These are phyloP conservation scores for Oreochromis aureus DNA, from an alignment of 2,113 vertebrate genomes.

Conservation along the genomic window DNA sequence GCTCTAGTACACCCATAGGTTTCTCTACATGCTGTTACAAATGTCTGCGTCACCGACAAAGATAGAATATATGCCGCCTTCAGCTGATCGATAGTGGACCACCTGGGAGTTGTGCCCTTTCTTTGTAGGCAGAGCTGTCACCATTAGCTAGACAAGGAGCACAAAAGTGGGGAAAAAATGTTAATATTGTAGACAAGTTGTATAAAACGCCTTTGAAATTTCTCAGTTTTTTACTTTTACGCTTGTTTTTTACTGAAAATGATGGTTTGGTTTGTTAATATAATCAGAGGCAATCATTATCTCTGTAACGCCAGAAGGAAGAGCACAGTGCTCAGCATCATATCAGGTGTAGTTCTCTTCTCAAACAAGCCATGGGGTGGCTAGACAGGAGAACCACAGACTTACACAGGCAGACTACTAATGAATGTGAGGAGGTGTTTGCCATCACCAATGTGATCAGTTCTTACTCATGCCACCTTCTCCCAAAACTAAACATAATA, in stretches of 20 bases:
- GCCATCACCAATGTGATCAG: neutral
- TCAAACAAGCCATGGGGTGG: constrained; percentile 27
- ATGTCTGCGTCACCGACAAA: constrained; percentile 8
- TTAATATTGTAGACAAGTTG: neutral
- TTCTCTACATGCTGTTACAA: constrained; percentile 9
- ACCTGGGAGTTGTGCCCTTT: constrained; percentile 31
- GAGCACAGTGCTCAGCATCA: constrained; percentile 17
- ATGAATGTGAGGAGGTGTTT: constrained; percentile 33
- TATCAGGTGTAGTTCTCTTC: constrained; percentile 38
- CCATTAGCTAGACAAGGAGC: neutral
- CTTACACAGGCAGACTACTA: constrained; percentile 41
- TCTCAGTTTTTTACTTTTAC: neutral
- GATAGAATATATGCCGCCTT: constrained; percentile 4
- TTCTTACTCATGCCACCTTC: neutral
- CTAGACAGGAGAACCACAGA: constrained; percentile 27
- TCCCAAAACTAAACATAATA: neutral
- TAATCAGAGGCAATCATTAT: constrained; percentile 46
- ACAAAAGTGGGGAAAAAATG: neutral
- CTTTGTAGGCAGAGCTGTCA: constrained; percentile 21
- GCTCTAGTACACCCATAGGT: neutral
- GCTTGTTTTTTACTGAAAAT: neutral
- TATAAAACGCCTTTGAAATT: neutral
- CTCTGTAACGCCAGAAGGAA: constrained; percentile 9
- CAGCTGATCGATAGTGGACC: constrained; percentile 40
- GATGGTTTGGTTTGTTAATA: constrained; percentile 17